phyloP scores from a whole-genome alignment of 2,888 invertebrate genomes.

The Corbicula japonica region DNA sequence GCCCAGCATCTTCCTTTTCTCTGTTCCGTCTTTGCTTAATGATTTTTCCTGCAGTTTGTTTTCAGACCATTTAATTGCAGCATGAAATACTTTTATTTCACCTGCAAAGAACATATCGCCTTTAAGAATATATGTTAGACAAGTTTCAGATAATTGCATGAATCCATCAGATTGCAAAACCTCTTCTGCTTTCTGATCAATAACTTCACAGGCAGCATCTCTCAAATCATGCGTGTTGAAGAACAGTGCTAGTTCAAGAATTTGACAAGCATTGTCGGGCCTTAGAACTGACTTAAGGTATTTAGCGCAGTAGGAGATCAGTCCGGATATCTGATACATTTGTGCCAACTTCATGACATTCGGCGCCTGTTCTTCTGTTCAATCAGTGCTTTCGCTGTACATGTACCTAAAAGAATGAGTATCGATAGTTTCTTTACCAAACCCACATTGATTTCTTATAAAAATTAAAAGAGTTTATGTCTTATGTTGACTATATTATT shows the following conservation, averaged over 20 bases:
- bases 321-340: slow-evolving; percentile 9
- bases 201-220: neutral
- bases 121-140: slow-evolving; percentile 11
- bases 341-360: slow-evolving; percentile 15
- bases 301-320: slow-evolving; percentile 1
- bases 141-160: slow-evolving; percentile 5
- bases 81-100: slow-evolving; percentile 23
- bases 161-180: slow-evolving; percentile 35
- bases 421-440: too few species aligned
- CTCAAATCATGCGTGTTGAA: slow-evolving; percentile 4
- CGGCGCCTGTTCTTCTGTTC: neutral
- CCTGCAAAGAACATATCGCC: slow-evolving; percentile 22
- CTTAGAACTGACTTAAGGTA: neutral
- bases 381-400: slow-evolving; percentile 10
- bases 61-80: slow-evolving; percentile 17
- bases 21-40: neutral
- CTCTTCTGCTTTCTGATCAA: slow-evolving; percentile 23
- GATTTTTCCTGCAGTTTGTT: neutral
- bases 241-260: slow-evolving; percentile 18
- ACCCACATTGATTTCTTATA: too few species aligned
- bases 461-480: too few species aligned
- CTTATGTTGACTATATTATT: too few species aligned
- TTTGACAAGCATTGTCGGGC: slow-evolving; percentile 24
- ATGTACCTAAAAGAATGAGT: too few species aligned
- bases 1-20: slow-evolving; percentile 10